phyloP scores from a whole-genome alignment of 2,797 vertebrate genomes.

The Mus spretus region DNA sequence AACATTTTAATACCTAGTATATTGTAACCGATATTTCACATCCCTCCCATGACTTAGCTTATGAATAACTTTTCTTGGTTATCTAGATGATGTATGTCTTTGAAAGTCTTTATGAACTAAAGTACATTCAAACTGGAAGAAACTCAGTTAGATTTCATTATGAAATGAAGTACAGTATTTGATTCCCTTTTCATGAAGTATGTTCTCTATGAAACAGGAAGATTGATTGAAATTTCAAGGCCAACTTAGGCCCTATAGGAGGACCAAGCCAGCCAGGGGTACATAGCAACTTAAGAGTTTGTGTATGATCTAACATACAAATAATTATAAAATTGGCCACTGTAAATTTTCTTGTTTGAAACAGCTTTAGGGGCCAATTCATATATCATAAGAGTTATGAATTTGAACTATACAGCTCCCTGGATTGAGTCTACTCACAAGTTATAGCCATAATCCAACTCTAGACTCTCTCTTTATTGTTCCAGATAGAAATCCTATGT shows the following conservation, averaged over 20 bases:
- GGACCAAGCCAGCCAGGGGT: neutral
- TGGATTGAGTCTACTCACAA: neutral
- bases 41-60: neutral
- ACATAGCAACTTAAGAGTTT: neutral
- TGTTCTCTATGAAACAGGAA: neutral
- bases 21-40: neutral
- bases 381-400: neutral
- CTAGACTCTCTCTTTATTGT: neutral
- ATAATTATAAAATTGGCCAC: neutral
- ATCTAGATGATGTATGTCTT: slow-evolving; percentile 18
- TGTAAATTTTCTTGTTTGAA: slow-evolving; percentile 40
- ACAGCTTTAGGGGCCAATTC: neutral
- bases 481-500: slow-evolving; percentile 1
- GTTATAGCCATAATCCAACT: neutral
- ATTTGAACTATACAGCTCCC: neutral
- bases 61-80: neutral
- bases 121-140: neutral
- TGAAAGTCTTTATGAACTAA: slow-evolving; percentile 48
- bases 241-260: neutral
- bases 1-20: neutral
- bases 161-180: slow-evolving; percentile 7
- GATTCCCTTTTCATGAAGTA: slow-evolving; percentile 29
- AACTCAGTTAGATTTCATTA: slow-evolving; percentile 47
- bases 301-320: neutral
- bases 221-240: neutral